A percentile compares a stretch with the other conserved stretches of the same genome.
Evolutionary conservation across 1,140 invertebrate genomes (phyloP).

Genomic region (Agraylea sexmaculata): DNA sequence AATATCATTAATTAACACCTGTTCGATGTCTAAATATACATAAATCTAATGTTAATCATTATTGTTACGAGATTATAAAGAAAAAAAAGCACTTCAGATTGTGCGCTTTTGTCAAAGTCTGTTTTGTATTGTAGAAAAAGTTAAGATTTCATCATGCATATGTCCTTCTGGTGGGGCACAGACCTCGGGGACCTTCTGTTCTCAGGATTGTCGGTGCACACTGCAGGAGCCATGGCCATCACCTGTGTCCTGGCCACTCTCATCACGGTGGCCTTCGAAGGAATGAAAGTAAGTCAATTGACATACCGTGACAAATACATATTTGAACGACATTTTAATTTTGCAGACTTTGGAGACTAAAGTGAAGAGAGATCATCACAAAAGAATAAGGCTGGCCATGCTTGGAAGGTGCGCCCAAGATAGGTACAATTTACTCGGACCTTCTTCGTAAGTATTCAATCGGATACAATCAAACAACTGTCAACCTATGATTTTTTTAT

Average conservation of each 20-base stretch:
- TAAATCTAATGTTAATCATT: no score
- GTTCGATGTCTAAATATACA: no score
- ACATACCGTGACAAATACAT: constrained; percentile 10
- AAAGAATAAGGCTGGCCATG: constrained; percentile 27
- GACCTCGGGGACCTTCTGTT: constrained; percentile 43
- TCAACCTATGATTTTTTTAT: no score
- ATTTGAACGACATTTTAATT: constrained; percentile 7
- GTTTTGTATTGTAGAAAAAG: constrained; percentile 41
- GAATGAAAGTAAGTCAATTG: constrained; percentile 39
- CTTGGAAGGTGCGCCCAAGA: constrained; percentile 25
- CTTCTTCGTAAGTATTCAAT: no score
- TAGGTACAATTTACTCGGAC: constrained; percentile 29
- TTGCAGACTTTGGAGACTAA: constrained; percentile 31
- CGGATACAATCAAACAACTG: no score
- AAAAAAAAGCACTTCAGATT: no score
- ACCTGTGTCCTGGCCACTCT: constrained; percentile 41
- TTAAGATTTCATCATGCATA: constrained; percentile 35
- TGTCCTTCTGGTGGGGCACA: constrained; percentile 47
- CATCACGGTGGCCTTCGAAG: constrained; percentile 43
- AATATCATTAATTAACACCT: no score
- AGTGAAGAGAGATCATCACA: constrained; percentile 29
- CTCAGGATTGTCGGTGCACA: constrained; percentile 36
- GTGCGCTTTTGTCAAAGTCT: no score
- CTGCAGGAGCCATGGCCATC: constrained; percentile 34
- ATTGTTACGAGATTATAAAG: no score